phyloP scores from a whole-genome alignment of 2,888 invertebrate genomes.

The Chesias legatella region DNA sequence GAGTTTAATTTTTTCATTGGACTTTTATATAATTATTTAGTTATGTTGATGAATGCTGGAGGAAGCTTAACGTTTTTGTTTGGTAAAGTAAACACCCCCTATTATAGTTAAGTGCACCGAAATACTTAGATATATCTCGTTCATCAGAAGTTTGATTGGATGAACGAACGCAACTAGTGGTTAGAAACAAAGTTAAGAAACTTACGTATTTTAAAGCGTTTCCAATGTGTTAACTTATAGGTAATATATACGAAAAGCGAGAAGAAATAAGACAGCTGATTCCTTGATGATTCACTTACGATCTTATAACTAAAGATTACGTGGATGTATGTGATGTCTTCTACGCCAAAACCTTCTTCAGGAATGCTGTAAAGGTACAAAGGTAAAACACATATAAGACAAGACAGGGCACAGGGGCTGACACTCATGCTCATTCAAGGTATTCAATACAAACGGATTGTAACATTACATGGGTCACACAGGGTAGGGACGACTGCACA shows the following conservation, averaged over 20 bases:
- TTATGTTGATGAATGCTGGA: too few species aligned
- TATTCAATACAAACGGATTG: constrained; percentile 13
- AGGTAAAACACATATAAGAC: constrained; percentile 59
- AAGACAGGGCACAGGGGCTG: constrained; percentile 49
- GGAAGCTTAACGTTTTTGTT: neutral
- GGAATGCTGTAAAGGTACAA: constrained; percentile 85
- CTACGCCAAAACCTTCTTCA: constrained; percentile 88
- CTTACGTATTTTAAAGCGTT: constrained; percentile 2
- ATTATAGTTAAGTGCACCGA: neutral
- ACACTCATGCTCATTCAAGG: constrained; percentile 38
- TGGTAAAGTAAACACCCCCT: neutral
- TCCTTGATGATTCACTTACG: constrained; percentile 65
- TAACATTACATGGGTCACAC: constrained; percentile 10
- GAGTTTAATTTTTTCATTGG: too few species aligned
- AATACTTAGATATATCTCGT: too few species aligned
- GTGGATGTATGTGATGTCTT: constrained; percentile 61
- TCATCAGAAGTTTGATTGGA: neutral
- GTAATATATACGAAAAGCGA: constrained; percentile 33
- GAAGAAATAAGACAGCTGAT: constrained; percentile 43
- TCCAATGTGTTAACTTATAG: constrained; percentile 11
- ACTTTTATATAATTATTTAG: too few species aligned
- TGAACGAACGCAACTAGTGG: constrained; percentile 18
- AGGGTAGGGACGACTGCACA: neutral
- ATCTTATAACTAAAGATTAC: constrained; percentile 79
- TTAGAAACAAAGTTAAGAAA: constrained; percentile 30